Conservation (phyloP, 2,113 vertebrate species). For the Gymnogyps californianus region DNA sequence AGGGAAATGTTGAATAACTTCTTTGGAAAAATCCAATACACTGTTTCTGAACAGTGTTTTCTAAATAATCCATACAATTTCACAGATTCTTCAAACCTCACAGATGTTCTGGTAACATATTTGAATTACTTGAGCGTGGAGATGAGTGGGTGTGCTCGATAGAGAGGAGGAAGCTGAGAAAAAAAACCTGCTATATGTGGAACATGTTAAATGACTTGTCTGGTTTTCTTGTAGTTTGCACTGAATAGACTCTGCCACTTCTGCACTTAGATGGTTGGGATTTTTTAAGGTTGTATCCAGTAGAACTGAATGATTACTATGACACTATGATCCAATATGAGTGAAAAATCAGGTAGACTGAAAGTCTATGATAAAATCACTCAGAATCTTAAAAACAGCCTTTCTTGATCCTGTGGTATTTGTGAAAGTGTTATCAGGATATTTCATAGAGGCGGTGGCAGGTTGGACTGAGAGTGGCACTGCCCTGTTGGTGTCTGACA, state of each 20-base stretch:
- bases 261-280: not conserved
- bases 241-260: not conserved
- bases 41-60: not conserved
- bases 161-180: not conserved
- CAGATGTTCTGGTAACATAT: conserved; percentile 12
- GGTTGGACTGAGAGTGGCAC: too few relatives aligned
- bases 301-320: not conserved
- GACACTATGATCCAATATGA: not conserved
- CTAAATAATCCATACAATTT: not conserved
- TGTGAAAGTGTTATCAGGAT: not conserved
- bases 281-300: not conserved
- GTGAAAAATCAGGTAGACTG: not conserved
- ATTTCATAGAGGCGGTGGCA: rapidly evolving
- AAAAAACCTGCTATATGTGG: not conserved
- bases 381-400: not conserved
- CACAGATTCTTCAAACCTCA: not conserved
- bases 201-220: not conserved
- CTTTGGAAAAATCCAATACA: not conserved
- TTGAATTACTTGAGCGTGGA: not conserved
- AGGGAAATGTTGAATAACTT: not conserved
- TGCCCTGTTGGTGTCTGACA: not conserved
- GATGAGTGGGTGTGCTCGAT: not conserved
- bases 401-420: not conserved
- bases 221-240: not conserved
- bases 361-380: not conserved